Base-by-base conservation (phyloP, 2,113 vertebrate species). In the Limanda limanda region DNA sequence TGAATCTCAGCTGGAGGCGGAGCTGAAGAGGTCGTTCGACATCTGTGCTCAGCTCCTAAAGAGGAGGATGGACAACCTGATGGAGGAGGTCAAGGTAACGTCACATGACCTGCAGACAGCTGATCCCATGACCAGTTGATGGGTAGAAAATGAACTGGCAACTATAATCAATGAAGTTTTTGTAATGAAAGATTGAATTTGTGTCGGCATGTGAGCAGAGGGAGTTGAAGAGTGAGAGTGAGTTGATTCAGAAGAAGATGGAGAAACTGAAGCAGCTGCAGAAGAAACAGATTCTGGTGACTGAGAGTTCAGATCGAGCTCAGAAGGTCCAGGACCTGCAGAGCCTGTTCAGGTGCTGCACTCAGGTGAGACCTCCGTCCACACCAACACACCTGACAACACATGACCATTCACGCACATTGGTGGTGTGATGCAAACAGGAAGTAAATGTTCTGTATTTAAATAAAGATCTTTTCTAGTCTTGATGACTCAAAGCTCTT, bases 31-130 rank as follows among this genome's bases (percentile, higher is more conserved):
- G 0, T 6, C 35, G 0, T 14, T 17, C 66, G 47, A 5, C 8
- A 0, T 23, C 35, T 3, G 9, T 45, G 8, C 8, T 4, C 1
- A 23, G 1, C 9, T 42, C 4, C 57, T 86, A 37, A 64, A 15
- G 3, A 23, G 0, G 0, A 74, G 71, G 42, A 37, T 78, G 52
- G 20, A 56, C 0, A 1, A 21, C 0, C 2, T 86, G 3, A 1
- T 47, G 0, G 47, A 31, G 1, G 31, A 80, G 23, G 3, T 58
- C 0, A 35, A 80, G 84, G 84, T 83, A 58, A 21, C n/a, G n/a
- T 21, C 5, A 7, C 17, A 2, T n/a, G 20, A 54, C 20, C 18
- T 54, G 52, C 7, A 18, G 15, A 6, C 48, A 20, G 4, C 2
- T 20, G 15, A 18, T 18, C 47, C 5, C 15, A 18, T 17, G 5